Base-by-base conservation (phyloP, 2,888 invertebrate species). In the Meganola albula region DNA sequence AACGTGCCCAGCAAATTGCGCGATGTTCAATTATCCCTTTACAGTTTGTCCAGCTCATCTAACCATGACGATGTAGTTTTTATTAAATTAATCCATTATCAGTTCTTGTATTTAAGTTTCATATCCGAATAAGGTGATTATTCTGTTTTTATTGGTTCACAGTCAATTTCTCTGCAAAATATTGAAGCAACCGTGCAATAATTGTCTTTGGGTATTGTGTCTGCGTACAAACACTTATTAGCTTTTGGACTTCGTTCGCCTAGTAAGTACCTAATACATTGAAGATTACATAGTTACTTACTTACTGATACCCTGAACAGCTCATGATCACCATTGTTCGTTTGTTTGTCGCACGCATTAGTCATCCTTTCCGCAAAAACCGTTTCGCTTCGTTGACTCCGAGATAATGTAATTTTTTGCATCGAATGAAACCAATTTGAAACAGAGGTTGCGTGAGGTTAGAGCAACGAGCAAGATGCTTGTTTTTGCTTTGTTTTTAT, bases 381-480 rank as follows among this genome's bases (percentile, higher is more conserved):
- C 23, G n/a, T 26, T 16, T 24, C 44, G 43, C 44, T 43, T 26
- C 30, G 41, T 46, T 45, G 55, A 18, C 29, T 41, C 20, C 32
- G 33, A 40, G 46, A 52, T 53, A 40, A 44, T 37, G 49, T 49
- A 41, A 29, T 49, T 58, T 61, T 62, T 59, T 59, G 40, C 30
- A 24, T 27, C 29, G 34, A 34, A 37, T 54, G 42, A 41, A 46
- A 37, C 48, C 51, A 46, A 55, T 59, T 56, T 48, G 34, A 55
- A 48, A 48, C 44, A 35, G 28, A 25, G 38, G 38, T 39, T 24
- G 43, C 44, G 42, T 38, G 53, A 35, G 16, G 4, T 16, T 16
- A 6, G 16, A 16, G 4, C 4, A 16, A 16, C 4, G 6, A 16
- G 16, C 6, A 5, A 16, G 16, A 4, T 16, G 16, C 4, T 10